Evolutionary conservation across 2,888 invertebrate genomes (phyloP).

Genomic region (Pristionchus fissidentatus): DNA sequence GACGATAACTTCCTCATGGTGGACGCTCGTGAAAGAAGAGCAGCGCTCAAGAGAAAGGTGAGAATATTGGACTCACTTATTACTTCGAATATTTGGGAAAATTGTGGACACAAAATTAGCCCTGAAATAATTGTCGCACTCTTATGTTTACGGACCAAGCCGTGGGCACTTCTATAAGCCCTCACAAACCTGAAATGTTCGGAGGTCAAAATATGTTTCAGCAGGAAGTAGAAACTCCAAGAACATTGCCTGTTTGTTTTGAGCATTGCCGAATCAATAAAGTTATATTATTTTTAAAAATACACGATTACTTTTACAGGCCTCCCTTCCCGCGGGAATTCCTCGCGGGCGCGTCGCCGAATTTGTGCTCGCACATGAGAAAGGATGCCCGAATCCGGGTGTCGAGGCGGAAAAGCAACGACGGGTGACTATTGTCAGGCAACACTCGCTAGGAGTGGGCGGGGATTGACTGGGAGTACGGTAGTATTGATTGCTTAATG

Average conservation of each 20-base stretch:
- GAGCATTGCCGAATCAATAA: not conserved
- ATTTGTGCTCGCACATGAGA: constrained; percentile 68
- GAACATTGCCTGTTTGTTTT: not conserved
- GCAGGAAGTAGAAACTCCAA: not conserved
- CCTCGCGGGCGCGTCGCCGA: constrained; percentile 61
- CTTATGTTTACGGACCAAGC: no score
- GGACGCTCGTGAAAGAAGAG: not conserved
- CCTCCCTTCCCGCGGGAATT: constrained; percentile 46
- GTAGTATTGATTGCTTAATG: no score
- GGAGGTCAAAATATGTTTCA: not conserved
- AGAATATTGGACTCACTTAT: no score
- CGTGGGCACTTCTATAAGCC: no score
- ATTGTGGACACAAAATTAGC: no score
- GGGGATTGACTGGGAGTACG: no score
- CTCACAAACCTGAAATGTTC: no score
- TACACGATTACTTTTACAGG: not conserved
- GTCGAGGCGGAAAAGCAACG: not conserved
- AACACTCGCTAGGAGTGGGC: constrained; percentile 45
- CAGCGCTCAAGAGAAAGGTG: constrained; percentile 15
- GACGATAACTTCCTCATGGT: constrained; percentile 29
- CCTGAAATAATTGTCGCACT: no score
- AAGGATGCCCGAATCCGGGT: constrained; percentile 69
- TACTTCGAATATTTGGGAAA: no score
- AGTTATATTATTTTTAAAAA: not conserved
- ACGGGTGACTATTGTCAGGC: constrained; percentile 24